phyloP scores from a whole-genome alignment of 2,113 vertebrate species.

The Ptychochromis oligacanthus region DNA sequence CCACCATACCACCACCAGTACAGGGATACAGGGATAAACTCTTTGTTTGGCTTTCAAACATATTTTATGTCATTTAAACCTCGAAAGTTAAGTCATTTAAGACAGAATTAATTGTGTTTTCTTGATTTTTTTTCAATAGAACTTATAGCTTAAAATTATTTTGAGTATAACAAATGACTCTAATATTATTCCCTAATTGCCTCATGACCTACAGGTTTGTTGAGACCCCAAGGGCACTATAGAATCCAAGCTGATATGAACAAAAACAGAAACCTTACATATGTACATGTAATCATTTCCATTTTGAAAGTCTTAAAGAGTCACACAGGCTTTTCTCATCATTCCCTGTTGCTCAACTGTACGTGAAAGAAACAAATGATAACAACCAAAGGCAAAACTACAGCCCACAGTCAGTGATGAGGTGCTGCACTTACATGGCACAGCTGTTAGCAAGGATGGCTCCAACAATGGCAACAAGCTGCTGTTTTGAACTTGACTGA shows the following conservation, averaged over 20 bases:
- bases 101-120: conserved; percentile 57
- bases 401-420: conserved; percentile 40
- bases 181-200: conserved; percentile 33
- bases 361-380: conserved; percentile 55
- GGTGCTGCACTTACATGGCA: conserved; percentile 54
- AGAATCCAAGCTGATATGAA: conserved; percentile 15
- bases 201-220: conserved; percentile 23
- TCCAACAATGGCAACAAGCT: conserved; percentile 36
- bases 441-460: conserved; percentile 69
- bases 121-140: conserved; percentile 35
- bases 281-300: not conserved
- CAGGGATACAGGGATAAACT: too few species aligned
- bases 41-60: conserved; percentile 60
- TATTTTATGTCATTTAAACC: conserved; percentile 37
- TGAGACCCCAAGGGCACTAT: not conserved
- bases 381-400: conserved; percentile 44
- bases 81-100: conserved; percentile 19
- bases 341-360: conserved; percentile 27
- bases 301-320: conserved; percentile 13
- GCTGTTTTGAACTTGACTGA: conserved; percentile 32
- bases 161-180: conserved; percentile 56
- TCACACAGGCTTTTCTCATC: conserved; percentile 50
- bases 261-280: conserved; percentile 29
- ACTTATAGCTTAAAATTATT: conserved; percentile 51
- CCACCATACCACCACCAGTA: too few species aligned